phyloP scores from a whole-genome alignment of 2,888 invertebrate genomes.

The Platycheirus rosarum region DNA sequence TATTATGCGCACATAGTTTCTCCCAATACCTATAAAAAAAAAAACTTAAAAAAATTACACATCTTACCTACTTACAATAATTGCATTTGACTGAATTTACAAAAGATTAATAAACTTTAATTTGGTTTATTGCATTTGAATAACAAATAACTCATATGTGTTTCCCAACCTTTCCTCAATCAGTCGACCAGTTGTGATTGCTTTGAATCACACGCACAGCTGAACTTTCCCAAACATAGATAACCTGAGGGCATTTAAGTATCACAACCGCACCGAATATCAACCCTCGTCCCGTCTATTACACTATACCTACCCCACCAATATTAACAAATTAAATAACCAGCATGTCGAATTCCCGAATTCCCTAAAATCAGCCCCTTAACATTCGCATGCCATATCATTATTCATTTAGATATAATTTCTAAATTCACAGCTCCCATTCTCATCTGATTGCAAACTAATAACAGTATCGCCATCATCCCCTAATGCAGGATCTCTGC shows the following conservation, averaged over 20 bases:
- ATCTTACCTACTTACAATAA: no score
- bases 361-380: constrained; percentile 52
- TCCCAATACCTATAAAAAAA: no score
- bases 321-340: constrained; percentile 63
- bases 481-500: constrained; percentile 13
- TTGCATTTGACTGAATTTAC: no score
- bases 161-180: constrained; percentile 1
- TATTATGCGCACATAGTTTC: no score
- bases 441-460: constrained; percentile 69
- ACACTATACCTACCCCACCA: no score
- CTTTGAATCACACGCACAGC: constrained; percentile 62
- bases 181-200: constrained; percentile 36
- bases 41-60: no score
- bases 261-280: constrained; percentile 23
- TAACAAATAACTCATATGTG: neutral
- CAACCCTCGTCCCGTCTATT: constrained; percentile 22
- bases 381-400: constrained; percentile 56
- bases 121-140: no score
- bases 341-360: constrained; percentile 72
- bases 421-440: constrained; percentile 31
- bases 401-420: constrained; percentile 60
- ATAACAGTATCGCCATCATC: constrained; percentile 74
- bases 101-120: no score
- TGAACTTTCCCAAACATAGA: constrained; percentile 59
- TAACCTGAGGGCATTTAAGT: constrained; percentile 49